phyloP scores from a whole-genome alignment of 2,113 vertebrate species.

The Callaeas wilsoni region DNA sequence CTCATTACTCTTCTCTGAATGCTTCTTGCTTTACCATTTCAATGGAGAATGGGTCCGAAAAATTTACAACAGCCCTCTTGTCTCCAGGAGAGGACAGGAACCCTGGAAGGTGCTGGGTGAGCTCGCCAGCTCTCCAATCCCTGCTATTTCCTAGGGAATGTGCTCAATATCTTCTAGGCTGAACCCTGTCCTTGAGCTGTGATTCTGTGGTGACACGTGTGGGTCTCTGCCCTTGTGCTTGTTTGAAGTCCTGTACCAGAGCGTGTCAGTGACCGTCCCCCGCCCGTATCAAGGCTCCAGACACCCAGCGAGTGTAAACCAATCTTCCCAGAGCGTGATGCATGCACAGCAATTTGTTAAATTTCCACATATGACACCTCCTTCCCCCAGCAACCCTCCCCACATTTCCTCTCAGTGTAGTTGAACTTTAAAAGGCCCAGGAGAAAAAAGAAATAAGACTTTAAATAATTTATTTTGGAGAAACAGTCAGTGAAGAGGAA shows the following conservation, averaged over 20 bases:
- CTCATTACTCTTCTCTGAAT: conserved; percentile 51
- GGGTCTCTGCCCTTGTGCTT: not conserved
- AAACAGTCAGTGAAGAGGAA: conserved; percentile 99
- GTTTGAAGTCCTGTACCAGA: not conserved
- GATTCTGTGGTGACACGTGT: not conserved
- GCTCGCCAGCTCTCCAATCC: not conserved
- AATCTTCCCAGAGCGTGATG: not conserved
- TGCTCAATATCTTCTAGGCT: not conserved
- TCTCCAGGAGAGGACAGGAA: not conserved
- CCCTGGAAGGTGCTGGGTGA: conserved; percentile 9
- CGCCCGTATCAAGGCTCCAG: not conserved
- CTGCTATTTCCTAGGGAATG: not conserved
- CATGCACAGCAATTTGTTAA: not conserved
- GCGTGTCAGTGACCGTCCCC: not conserved
- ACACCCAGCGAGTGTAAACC: not conserved
- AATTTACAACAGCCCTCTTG: not conserved
- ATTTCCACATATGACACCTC: conserved; percentile 25
- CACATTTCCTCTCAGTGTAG: conserved; percentile 51
- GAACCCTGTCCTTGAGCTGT: not conserved
- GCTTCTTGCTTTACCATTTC: conserved; percentile 39
- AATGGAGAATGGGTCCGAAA: not conserved
- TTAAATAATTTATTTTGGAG: conserved; percentile 99
- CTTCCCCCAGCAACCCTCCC: not conserved
- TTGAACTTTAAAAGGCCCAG: conserved; percentile 88
- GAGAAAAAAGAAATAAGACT: conserved; percentile 87